A percentile compares a stretch with the other conserved stretches of the same genome.
These are phyloP conservation scores for Conops quadrifasciatus DNA, from an alignment of 2,888 invertebrate genomes.

Conservation along the genomic window DNA sequence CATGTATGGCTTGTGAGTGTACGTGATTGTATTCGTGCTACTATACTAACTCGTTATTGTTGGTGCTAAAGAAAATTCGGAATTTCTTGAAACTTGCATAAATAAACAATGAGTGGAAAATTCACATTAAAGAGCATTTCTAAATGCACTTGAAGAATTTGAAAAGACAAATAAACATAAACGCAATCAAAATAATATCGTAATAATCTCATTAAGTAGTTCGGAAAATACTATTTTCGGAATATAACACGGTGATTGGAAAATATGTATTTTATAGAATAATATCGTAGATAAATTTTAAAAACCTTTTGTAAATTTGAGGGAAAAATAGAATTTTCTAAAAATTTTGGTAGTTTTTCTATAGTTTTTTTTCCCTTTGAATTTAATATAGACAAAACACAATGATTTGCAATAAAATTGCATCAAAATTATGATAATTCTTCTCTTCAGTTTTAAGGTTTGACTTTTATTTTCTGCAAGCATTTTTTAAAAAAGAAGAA, in stretches of 20 bases:
- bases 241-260: neutral
- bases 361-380: no score
- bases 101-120: constrained; percentile 23
- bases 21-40: neutral
- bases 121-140: constrained; percentile 1
- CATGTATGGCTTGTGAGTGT: neutral
- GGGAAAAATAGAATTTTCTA: neutral
- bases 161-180: constrained; percentile 9
- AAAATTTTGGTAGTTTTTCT: no score
- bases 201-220: neutral
- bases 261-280: no score
- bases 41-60: neutral
- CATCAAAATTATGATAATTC: no score
- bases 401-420: no score
- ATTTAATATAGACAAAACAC: no score
- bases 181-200: neutral
- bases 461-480: neutral
- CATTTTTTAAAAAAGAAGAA: neutral
- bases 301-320: neutral
- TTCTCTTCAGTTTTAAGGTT: no score
- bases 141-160: constrained; percentile 21
- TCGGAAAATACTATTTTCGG: neutral
- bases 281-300: neutral
- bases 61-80: constrained; percentile 4
- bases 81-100: constrained; percentile 16